Base-by-base conservation (phyloP, 2,888 invertebrate species). In the Brenthis hecate region DNA sequence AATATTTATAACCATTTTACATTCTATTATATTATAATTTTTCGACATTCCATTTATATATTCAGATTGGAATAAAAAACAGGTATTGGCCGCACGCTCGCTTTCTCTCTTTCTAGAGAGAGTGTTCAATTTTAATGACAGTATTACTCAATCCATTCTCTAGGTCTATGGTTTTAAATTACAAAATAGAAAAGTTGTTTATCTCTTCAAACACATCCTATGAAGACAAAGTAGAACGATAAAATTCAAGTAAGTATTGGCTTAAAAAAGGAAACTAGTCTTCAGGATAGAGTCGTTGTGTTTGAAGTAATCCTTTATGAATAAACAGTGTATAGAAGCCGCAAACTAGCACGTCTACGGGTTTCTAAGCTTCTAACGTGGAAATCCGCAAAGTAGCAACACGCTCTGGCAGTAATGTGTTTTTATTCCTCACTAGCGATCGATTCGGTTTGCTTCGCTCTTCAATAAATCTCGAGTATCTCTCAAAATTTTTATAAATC, bases 361-460 rank as follows among this genome's bases (percentile, higher is more conserved):
- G 61, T 66, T 69, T 56, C 50, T 71, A 69, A 71, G 71, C 71
- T 65, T 60, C 56, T 36, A 71, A 66, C 58, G 55, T 71, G 69
- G 53, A 66, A 68, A 71, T 65, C 14, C 16, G 28, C 28, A 19
- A 16, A 48, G 57, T 62, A 28, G 53, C 36, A 53, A 6, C 53
- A n/a, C 36, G 53, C 43, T 62, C 53, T 62, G n/a, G n/a, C n/a
- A 51, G 16, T 53, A 19, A 6, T 36, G 13, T 53, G 16, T 53
- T 32, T 58, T 53, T 62, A 36, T 28, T 53, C 8, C 14, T 16
- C 14, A 5, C 6, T 53, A 3, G n/a, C 16, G 16, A 16, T 53
- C 16, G 6, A 14, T n/a, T 51, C n/a, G 14, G 51, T 51, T 51
- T 14, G 5, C 16, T 16, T 51, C 13, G 51, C 51, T 51, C 11